Percentiles rank a stretch among this genome's conserved stretches.
These are phyloP conservation scores for Pelodytes ibericus DNA, from an alignment of 2,797 vertebrate genomes.

Conservation along the genomic window DNA sequence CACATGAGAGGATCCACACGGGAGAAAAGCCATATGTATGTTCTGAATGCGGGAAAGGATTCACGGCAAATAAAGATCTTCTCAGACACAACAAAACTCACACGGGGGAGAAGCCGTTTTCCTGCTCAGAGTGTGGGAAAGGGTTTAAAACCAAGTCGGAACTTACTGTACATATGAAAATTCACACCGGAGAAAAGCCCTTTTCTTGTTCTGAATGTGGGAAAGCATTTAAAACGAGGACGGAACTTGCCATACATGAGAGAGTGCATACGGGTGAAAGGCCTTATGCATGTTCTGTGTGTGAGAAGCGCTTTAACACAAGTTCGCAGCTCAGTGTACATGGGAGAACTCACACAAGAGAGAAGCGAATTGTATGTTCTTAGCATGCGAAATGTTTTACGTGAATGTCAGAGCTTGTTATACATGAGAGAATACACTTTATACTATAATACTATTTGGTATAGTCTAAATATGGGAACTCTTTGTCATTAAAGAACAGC, in stretches of 20 bases:
- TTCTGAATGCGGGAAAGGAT: slow-evolving; percentile 14
- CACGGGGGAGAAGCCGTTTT: background rate
- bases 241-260: background rate
- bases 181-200: slow-evolving; percentile 17
- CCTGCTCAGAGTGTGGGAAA: slow-evolving; percentile 5
- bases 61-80: background rate
- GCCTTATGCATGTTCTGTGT: slow-evolving; percentile 5
- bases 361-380: slow-evolving; percentile 10
- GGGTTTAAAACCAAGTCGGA: background rate
- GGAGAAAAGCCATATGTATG: slow-evolving; percentile 9
- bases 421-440: slow-evolving; percentile 17
- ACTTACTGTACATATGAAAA: background rate
- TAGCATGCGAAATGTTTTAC: slow-evolving; percentile 15
- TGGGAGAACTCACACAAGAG: slow-evolving; percentile 1
- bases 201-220: background rate
- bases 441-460: no score
- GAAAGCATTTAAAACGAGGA: background rate
- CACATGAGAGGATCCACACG: no score
- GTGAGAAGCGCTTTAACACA: background rate
- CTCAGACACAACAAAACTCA: slow-evolving; percentile 13
- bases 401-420: background rate
- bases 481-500: no score
- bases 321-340: slow-evolving; percentile 17
- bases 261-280: slow-evolving; percentile 3
- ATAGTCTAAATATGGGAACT: no score